These are phyloP conservation scores for Proisotoma minuta DNA, from an alignment of 2,888 invertebrate species.

Conservation along the genomic window DNA sequence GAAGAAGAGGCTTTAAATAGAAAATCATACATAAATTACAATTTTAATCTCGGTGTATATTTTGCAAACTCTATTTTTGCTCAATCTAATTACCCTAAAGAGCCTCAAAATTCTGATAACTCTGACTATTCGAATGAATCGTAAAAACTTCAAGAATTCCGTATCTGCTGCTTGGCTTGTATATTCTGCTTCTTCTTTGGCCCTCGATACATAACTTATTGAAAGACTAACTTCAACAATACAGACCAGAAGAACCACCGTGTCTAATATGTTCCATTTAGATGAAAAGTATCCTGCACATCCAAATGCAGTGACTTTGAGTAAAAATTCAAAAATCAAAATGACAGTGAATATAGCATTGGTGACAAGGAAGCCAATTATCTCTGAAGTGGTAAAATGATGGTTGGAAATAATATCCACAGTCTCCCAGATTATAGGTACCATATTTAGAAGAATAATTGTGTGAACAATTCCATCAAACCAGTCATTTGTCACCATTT, in stretches of 20 bases:
- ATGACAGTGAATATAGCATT: constrained; percentile 27
- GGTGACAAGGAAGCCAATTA: constrained; percentile 21
- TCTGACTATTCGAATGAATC: constrained; percentile 53
- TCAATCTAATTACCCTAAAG: not conserved
- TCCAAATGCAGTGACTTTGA: constrained; percentile 37
- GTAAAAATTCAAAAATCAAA: constrained; percentile 30
- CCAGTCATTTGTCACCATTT: constrained; percentile 48
- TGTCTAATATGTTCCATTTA: constrained; percentile 38
- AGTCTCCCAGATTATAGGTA: constrained; percentile 51
- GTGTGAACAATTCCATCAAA: constrained; percentile 51
- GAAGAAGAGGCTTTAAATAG: constrained; percentile 52
- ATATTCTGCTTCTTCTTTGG: constrained; percentile 30
- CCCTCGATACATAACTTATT: constrained; percentile 52
- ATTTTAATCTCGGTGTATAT: not conserved
- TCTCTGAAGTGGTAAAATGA: not conserved
- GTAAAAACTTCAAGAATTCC: constrained; percentile 54
- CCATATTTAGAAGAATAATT: constrained; percentile 42
- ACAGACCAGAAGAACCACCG: constrained; percentile 28
- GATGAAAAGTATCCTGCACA: constrained; percentile 31
- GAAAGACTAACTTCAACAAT: constrained; percentile 53
- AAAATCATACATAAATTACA: not conserved
- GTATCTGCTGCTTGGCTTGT: constrained; percentile 52
- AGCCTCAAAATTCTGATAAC: constrained; percentile 52
- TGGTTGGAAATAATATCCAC: constrained; percentile 26
- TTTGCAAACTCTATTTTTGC: not conserved